Conservation (phyloP, 2,797 vertebrate genomes). For the Tinamus major region DNA sequence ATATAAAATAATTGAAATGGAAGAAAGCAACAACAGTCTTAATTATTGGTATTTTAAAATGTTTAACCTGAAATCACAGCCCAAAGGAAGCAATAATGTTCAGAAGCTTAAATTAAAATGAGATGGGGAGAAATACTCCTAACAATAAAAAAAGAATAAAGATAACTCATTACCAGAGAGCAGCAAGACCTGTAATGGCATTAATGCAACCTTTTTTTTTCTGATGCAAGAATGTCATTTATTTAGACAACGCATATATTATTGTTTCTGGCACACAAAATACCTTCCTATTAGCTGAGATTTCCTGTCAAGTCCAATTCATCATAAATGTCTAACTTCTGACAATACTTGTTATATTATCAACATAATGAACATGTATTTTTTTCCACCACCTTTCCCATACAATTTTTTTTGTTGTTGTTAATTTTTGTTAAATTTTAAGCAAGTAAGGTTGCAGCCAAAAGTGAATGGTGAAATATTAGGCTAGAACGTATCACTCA, state of each 20-base stretch:
- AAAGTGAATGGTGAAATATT: neutral
- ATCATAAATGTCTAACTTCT: neutral
- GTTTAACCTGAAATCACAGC: neutral
- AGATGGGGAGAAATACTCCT: neutral
- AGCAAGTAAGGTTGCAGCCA: neutral
- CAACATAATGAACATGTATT: neutral
- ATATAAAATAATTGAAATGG: neutral
- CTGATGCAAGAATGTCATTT: neutral
- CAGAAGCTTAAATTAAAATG: neutral
- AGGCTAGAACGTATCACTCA: neutral
- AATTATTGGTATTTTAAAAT: neutral
- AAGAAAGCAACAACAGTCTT: neutral
- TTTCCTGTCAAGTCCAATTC: neutral
- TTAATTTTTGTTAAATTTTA: neutral
- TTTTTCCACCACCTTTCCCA: neutral
- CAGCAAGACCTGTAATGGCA: neutral
- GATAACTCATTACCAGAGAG: neutral
- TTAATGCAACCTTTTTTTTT: neutral
- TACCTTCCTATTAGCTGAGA: neutral
- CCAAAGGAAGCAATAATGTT: neutral
- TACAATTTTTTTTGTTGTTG: neutral
- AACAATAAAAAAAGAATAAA: neutral
- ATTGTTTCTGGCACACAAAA: neutral
- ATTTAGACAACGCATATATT: neutral
- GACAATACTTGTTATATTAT: neutral